Evolutionary conservation across 2,797 vertebrate species (phyloP).

Genomic region (Salarias fasciatus): DNA sequence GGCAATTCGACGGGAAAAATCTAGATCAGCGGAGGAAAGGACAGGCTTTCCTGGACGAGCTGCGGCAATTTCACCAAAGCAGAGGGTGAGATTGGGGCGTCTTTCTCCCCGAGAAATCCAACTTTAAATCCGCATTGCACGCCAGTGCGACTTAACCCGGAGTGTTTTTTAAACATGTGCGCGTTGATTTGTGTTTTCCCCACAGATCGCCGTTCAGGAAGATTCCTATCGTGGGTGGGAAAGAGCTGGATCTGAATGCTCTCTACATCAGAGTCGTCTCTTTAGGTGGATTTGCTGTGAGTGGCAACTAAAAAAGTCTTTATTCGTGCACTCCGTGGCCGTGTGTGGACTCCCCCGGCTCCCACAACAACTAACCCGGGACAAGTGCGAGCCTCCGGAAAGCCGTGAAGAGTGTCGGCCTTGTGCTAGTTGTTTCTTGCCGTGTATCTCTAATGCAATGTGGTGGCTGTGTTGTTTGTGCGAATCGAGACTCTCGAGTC

Average conservation of each 20-base stretch:
- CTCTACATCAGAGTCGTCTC: constrained; percentile 98
- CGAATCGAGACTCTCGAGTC: constrained; percentile 81
- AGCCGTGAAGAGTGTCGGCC: constrained; percentile 65
- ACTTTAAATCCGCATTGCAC: constrained; percentile 75
- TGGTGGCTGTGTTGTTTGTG: constrained; percentile 81
- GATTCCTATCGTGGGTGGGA: constrained; percentile 98
- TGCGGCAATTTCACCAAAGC: constrained; percentile 99
- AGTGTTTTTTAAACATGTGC: constrained; percentile 73
- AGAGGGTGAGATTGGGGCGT: constrained; percentile 94
- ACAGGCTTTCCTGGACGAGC: constrained; percentile 99
- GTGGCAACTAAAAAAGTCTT: constrained; percentile 89
- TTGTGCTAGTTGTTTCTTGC: constrained; percentile 84
- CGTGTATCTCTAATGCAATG: constrained; percentile 79
- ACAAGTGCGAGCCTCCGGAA: constrained; percentile 44
- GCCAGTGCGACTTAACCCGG: constrained; percentile 63
- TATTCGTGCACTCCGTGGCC: constrained; percentile 74
- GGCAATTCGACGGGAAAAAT: constrained; percentile 99
- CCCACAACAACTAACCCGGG: too few species aligned
- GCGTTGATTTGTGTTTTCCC: constrained; percentile 71
- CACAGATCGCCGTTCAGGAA: constrained; percentile 97
- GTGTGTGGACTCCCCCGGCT: constrained; percentile 51
- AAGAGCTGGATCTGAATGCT: constrained; percentile 97
- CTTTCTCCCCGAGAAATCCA: constrained; percentile 72
- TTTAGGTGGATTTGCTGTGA: constrained; percentile 99
- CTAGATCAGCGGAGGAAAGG: constrained; percentile 98